Evolutionary conservation across 2,113 vertebrate species (phyloP), one percentile per base, ranked within the genome.

Genomic region (Meriones unguiculatus): DNA sequence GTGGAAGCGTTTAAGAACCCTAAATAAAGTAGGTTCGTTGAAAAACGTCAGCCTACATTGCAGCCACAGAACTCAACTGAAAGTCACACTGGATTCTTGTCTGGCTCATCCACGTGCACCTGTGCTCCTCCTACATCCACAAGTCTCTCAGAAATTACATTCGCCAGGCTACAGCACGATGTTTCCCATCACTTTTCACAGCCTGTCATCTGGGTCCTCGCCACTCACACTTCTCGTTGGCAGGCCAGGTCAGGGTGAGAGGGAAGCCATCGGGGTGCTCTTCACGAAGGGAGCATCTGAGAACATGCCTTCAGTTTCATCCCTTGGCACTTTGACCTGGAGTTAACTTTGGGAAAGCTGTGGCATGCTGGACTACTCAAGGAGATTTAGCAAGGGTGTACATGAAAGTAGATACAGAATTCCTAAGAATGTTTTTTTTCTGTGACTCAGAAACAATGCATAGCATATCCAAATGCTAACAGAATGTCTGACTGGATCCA

Each of bases 401-500:
- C 14, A n/a, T 80, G 64, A 96, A 92, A 91, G 89, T 72, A 77
- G 78, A 92, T 50, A 84, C 7, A 46, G 46, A 89, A 65, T 52
- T 86, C 28, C 59, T 67, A 28, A 87, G 92, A 80, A 81, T n/a
- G 14, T n/a, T 9, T 28, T 90, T 94, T 52, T 30, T 87, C 8
- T 32, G 2, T 93, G 72, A 77, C 24, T 90, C 13, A 65, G 87
- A 72, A 93, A 59, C 10, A 46, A 46, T 38, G 64, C 46, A 46
- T 4, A 32, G 11, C 46, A 11, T 32, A 25, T 22, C n/a, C 10
- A 30, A 86, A 89, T 50, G 35, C 30, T 46, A 32, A 87, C 30
- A 59, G 35, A 25, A 9, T 32, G 15, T 32, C 50, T 2, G 25
- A 52, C 14, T 22, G 7, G 13, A 73, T 62, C 9, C 69, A 84